Percentiles rank a stretch among this genome's conserved stretches.
phyloP scores from a whole-genome alignment of 1,140 invertebrate genomes.

The Trinorchestia longiramus region DNA sequence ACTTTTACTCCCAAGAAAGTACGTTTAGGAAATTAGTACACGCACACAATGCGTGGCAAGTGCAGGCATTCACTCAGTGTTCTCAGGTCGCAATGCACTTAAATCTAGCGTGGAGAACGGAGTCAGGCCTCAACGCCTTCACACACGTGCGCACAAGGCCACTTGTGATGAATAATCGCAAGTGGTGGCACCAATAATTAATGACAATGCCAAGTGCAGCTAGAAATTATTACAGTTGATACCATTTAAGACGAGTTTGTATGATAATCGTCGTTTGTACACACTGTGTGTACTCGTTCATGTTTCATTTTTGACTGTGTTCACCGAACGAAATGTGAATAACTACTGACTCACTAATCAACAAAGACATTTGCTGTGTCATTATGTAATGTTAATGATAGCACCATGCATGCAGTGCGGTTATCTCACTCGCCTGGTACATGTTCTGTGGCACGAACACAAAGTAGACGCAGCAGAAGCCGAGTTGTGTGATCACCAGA shows the following conservation, averaged over 20 bases:
- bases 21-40: too few species aligned
- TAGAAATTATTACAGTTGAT: too few species aligned
- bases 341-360: not conserved
- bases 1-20: too few species aligned
- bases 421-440: conserved; percentile 75
- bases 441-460: conserved; percentile 91
- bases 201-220: too few species aligned
- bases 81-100: too few species aligned
- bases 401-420: not conserved
- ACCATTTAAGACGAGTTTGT: not conserved
- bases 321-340: too few species aligned
- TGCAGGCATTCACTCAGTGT: too few species aligned
- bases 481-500: conserved; percentile 91
- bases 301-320: not conserved
- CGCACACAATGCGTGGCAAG: too few species aligned
- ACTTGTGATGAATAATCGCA: not conserved
- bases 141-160: not conserved
- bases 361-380: not conserved
- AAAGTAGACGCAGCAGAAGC: conserved; percentile 96
- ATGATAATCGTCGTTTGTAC: not conserved
- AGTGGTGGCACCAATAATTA: too few species aligned
- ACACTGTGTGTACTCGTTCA: not conserved
- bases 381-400: not conserved
- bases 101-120: too few species aligned
- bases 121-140: too few species aligned